These are phyloP conservation scores for Psophia crepitans DNA, from an alignment of 2,113 vertebrate genomes.

Conservation along the genomic window DNA sequence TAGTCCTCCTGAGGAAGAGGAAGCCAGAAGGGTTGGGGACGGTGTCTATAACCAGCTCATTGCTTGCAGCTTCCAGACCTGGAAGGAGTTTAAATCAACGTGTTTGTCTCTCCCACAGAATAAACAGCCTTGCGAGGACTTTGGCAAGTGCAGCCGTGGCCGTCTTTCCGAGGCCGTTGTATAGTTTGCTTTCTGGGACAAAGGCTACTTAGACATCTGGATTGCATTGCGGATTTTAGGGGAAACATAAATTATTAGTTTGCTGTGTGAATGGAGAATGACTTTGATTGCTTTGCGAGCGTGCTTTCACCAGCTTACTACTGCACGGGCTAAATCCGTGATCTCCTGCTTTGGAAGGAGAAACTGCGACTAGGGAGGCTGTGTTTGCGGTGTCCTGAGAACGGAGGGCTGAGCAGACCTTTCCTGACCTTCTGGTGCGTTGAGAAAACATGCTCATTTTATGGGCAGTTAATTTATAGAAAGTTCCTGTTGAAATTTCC, in stretches of 20 bases:
- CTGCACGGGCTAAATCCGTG: background rate
- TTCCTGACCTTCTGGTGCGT: background rate
- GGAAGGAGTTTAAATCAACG: background rate
- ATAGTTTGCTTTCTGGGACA: slow-evolving; percentile 22
- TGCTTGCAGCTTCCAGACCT: background rate
- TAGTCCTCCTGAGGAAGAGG: background rate
- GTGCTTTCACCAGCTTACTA: background rate
- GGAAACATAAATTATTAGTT: background rate
- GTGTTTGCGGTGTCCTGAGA: background rate
- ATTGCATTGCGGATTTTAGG: background rate
- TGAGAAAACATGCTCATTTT: slow-evolving; percentile 43
- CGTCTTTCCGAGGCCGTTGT: background rate
- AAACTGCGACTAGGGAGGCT: background rate
- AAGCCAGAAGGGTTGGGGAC: background rate
- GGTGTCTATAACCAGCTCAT: background rate
- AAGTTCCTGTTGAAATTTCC: slow-evolving; percentile 64
- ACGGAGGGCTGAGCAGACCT: background rate
- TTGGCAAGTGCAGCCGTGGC: background rate
- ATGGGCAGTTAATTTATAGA: slow-evolving; percentile 64
- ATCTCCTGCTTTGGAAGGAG: background rate
- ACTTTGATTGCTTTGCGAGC: background rate
- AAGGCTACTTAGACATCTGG: slow-evolving; percentile 32
- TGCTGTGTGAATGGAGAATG: slow-evolving; percentile 1
- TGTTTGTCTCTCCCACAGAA: background rate
- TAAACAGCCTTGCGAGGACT: background rate